Base-by-base conservation (phyloP, 1,140 invertebrate species). In the Zaprionus nigranus region DNA sequence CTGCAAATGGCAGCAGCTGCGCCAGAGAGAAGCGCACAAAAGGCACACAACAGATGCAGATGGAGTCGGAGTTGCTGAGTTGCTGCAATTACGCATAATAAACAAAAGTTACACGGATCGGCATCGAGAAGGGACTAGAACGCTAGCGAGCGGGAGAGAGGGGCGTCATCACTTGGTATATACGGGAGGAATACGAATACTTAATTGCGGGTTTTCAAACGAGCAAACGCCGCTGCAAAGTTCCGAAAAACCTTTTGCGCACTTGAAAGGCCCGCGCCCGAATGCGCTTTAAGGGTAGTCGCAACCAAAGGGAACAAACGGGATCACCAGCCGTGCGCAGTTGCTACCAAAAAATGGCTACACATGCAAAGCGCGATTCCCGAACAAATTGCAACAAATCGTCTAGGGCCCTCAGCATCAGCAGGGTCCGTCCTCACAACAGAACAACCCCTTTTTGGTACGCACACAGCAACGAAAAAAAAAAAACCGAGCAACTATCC, bases 31-130 rank as follows among this genome's bases (percentile, higher is more conserved):
- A 87, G 68, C 76, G 68, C 77, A 79, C 84, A 87, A 82, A 87
- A 87, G 73, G 73, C 60, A 78, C 74, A 79, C 65, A 67, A 64
- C 38, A 40, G 38, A 40, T 40, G 77, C 60, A 85, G 58, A 66
- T 86, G 79, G 78, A 85, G 76, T 62, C 36, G 56, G 68, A 82
- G 46, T 88, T 90, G 91, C 81, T 85, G 90, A 40, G 81, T 88
- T 88, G 91, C 90, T 85, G 90, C 88, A 91, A 91, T 91, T 91
- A 91, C 81, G 75, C 73, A 81, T 84, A 91, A 91, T 91, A 91
- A 91, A 91, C 81, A 91, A 78, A 91, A 90, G 88, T 91, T 91
- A 90, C 81, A 81, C 64, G 67, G 54, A 76, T 78, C 68, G 67
- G 67, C 57, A 51, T 3, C 17, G 64, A 63, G 56, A 46, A 2